Base-by-base conservation (phyloP, 2,797 vertebrate genomes). In the Pseudopleuronectes americanus region DNA sequence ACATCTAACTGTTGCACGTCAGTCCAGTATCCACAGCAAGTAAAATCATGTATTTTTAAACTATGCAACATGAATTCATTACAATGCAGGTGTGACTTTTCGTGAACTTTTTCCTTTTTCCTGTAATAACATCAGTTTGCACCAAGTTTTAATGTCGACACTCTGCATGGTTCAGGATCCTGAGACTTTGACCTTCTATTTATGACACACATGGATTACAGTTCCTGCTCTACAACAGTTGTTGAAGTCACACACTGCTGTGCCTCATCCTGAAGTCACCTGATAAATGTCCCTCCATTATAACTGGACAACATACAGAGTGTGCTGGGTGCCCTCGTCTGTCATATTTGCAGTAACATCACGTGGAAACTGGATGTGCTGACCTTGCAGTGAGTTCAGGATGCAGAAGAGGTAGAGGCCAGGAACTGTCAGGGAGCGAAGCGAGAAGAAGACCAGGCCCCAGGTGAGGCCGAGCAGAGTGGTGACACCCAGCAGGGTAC, bases 381-480 rank as follows among this genome's bases (percentile, higher is more conserved):
- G 4, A 95, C 94, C 93, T 57, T 95, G 94, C 31, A 96, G 53
- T 0, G 93, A 84, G 78, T 95, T 96, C 52, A 95, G 82, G 79
- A 93, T 83, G 63, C 90, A 92, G 87, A 95, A 96, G 58, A 92
- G 56, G 64, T 95, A 95, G 65, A 94, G 74, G 54, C 92, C 90
- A 0, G 73, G 48, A 12, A 82, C 2, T 0, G 75, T 61, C 49
- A 95, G 68, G 48, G 68, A 0, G 0, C 85, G 69, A 0, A 93
- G 94, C 8, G 91, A 92, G 71, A 94, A 84, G 90, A 96, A 94
- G 21, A 83, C 72, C 62, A 92, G 41, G 2, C 83, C 76, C 94
- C 94, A 96, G 74, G 87, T 88, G 45, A 91, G 79, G 19, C 95
- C 94, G n/a, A 96, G 90, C 58, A 96, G 90, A 65, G 84, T 54